Base-by-base conservation (phyloP, 2,113 vertebrate genomes). In the Mirounga angustirostris region DNA sequence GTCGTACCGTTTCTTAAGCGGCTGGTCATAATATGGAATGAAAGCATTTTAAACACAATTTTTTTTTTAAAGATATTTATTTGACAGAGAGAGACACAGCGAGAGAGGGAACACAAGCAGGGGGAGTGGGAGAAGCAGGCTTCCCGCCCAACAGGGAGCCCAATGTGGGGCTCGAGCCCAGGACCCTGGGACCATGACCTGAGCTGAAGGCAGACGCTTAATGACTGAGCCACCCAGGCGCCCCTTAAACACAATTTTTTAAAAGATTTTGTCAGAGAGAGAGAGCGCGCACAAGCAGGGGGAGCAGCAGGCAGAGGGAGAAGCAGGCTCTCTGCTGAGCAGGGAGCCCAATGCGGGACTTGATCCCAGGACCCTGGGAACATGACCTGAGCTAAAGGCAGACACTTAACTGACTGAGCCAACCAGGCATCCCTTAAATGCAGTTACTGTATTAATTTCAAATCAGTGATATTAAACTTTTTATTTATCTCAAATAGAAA, bases 401-500 rank as follows among this genome's bases (percentile, higher is more conserved):
- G 63, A 67, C 7, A 30, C 63, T 67, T 65, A 65, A 65, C 30
- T 33, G 14, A 67, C 63, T 67, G 63, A 67, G 63, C 63, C 30
- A 65, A 28, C 30, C 63, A 67, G 14, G 30, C 2, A 14, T 54
- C 13, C 52, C 52, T 94, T 56, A 80, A 92, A 50, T 87, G 82
- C 40, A 74, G 83, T 22, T 73, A 58, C 9, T 92, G 5, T 21
- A 76, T 13, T 89, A 56, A 96, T 87, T 87, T 93, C 74, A 95
- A 93, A 96, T 22, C 15, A 83, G 36, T 88, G 4, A 50, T 82
- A 93, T 61, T 83, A 92, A 81, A 54, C 30, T 40, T 93, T 43
- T 43, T 61, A 91, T 33, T 71, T 91, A 80, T 82, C 40, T 78
- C 81, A 78, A 46, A 96, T 82, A 88, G 15, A 92, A 92, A 89